Percentiles rank a stretch among this genome's conserved stretches.
These are phyloP conservation scores for Oceanodroma leucorhoa DNA, from an alignment of 2,797 vertebrate genomes.

Conservation along the genomic window DNA sequence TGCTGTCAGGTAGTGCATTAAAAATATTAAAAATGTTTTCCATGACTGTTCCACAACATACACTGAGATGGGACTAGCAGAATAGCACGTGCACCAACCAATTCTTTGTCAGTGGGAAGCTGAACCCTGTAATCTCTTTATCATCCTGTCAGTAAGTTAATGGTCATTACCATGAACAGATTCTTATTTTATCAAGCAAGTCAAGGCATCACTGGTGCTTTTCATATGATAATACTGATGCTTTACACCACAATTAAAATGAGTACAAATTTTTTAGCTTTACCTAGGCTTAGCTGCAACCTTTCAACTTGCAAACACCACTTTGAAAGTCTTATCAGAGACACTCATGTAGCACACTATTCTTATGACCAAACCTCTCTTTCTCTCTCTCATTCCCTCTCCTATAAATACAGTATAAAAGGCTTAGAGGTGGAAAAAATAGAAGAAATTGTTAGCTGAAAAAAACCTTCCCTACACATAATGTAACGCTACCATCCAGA, in stretches of 20 bases:
- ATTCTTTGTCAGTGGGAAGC: constrained; percentile 44
- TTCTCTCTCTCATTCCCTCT: neutral
- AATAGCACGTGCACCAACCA: neutral
- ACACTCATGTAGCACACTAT: neutral
- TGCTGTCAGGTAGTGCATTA: constrained; percentile 6
- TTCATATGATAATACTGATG: constrained; percentile 64
- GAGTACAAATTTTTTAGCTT: constrained; percentile 32
- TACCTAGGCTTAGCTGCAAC: constrained; percentile 48
- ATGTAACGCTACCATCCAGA: neutral
- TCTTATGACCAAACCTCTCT: neutral
- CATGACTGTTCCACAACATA: constrained; percentile 18
- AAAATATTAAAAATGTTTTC: constrained; percentile 43
- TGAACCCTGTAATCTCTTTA: constrained; percentile 70
- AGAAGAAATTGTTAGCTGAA: neutral
- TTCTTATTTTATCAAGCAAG: constrained; percentile 61
- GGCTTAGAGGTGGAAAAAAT: neutral
- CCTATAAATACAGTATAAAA: neutral
- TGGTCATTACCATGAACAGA: constrained; percentile 60
- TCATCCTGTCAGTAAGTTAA: constrained; percentile 71
- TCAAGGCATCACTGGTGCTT: constrained; percentile 54
- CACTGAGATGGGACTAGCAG: constrained; percentile 1
- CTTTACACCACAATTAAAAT: constrained; percentile 56
- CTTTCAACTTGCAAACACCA: constrained; percentile 30
- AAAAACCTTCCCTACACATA: neutral
- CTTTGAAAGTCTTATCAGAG: neutral